phyloP scores from a whole-genome alignment of 2,888 invertebrate genomes.

The Erebia ligea region DNA sequence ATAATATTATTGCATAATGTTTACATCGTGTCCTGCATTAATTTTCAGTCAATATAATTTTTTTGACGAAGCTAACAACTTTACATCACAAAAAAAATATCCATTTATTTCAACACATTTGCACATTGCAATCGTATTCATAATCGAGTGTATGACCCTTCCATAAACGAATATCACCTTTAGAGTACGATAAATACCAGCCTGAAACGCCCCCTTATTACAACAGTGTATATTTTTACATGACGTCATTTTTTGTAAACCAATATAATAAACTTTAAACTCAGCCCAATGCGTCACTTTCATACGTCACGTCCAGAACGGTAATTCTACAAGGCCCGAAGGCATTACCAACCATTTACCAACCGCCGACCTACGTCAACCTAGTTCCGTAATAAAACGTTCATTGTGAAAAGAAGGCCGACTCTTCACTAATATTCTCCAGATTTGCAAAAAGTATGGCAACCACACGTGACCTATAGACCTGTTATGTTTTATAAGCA shows the following conservation, averaged over 20 bases:
- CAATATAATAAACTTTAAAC: not conserved
- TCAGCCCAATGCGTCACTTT: not conserved
- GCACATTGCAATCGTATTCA: not conserved
- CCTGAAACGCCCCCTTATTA: not conserved
- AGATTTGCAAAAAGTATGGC: too few relatives aligned
- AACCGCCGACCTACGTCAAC: too few relatives aligned
- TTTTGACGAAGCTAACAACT: not conserved
- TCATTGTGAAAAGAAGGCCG: too few relatives aligned
- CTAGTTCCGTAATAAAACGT: too few relatives aligned
- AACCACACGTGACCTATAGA: too few relatives aligned
- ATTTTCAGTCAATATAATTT: too few relatives aligned
- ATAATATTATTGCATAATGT: too few relatives aligned
- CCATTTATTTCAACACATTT: not conserved
- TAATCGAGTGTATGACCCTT: not conserved
- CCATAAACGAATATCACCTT: not conserved
- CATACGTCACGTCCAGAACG: not conserved
- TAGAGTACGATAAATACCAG: not conserved
- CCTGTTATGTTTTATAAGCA: too few relatives aligned
- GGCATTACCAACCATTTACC: too few relatives aligned
- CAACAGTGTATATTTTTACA: not conserved
- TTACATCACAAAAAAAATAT: not conserved
- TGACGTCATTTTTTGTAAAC: not conserved
- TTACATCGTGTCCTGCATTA: too few relatives aligned
- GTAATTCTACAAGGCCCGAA: not conserved
- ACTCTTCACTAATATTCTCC: too few relatives aligned